Evolutionary conservation across 2,113 vertebrate genomes (phyloP), one percentile per base, ranked within the genome.

Genomic region (Antidorcas marsupialis): DNA sequence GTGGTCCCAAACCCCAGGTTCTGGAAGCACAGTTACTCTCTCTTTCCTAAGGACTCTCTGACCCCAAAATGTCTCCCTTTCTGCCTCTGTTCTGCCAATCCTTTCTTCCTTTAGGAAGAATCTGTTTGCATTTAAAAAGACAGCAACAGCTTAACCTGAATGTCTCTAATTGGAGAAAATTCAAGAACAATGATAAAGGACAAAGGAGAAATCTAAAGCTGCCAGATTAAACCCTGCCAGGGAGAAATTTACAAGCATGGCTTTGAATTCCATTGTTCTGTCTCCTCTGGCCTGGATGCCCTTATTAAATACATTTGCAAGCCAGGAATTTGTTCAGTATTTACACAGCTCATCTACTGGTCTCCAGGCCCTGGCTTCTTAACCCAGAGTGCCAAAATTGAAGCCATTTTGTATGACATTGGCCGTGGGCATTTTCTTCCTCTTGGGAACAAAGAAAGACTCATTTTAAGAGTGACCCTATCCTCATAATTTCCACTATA

Each of bases 131-230:
- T 33, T 97, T 67, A 21, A 96, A 96, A 96, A 85, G 16, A 50
- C 1, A 90, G 30, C 19, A 30, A 17, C 4, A 55, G 6, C 30
- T 90, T 92, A 95, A 84, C 23, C 16, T 16, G 25, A 94, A 9
- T 60, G 9, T 81, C 43, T 64, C 13, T 25, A 74, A 23, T 16
- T 95, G 93, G 93, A 92, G 62, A 88, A 79, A 87, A 87, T 87
- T 85, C 45, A 90, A 95, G 17, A 94, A 90, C 59, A 78, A 92
- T 28, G 57, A 60, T 50, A 53, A 96, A 97, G 52, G 76, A 36
- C 55, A 59, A 45, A 76, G 15, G 87, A 59, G 9, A 93, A 90
- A 67, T 55, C 19, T 52, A 59, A 50, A n/a, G 0, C 3, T 88
- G 25, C 19, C 76, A 91, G 55, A 83, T 43, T 16, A 33, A 93